Percentiles rank a stretch among this genome's conserved stretches.
Evolutionary conservation across 1,140 invertebrate species (phyloP).

Genomic region (Periplaneta americana): DNA sequence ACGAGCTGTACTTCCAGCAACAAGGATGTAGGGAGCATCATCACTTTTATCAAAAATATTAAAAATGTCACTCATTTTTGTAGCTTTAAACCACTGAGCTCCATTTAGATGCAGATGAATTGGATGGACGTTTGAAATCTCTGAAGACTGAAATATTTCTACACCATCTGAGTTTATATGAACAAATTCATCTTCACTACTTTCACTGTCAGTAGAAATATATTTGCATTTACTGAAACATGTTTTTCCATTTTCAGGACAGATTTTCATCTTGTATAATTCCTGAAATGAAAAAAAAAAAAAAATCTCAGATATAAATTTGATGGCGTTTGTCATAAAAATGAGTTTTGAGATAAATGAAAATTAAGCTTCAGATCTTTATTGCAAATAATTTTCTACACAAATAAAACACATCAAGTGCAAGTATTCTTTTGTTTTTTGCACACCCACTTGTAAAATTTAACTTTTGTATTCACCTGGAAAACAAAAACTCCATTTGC

Average conservation of each 20-base stretch:
- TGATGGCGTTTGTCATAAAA: too few relatives aligned
- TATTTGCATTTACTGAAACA: conserved; percentile 30
- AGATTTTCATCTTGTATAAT: conserved; percentile 34
- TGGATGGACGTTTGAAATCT: neutral
- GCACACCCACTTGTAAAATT: too few relatives aligned
- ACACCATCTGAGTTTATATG: neutral
- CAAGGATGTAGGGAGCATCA: conserved; percentile 45
- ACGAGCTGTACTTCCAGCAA: conserved; percentile 63
- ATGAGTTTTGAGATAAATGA: too few relatives aligned
- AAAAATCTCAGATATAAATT: neutral
- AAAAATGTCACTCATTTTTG: conserved; percentile 47
- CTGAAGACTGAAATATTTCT: neutral
- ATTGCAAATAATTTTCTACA: too few relatives aligned
- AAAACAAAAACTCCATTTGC: too few relatives aligned
- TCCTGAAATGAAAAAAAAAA: conserved; percentile 27
- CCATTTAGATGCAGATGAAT: neutral
- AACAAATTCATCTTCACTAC: neutral
- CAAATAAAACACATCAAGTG: too few relatives aligned
- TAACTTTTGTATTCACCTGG: too few relatives aligned
- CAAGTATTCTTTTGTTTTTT: too few relatives aligned
- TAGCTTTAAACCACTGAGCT: conserved; percentile 37
- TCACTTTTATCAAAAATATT: conserved; percentile 45
- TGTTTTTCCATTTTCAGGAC: conserved; percentile 30
- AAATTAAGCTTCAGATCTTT: too few relatives aligned
- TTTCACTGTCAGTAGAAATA: conserved; percentile 7